These are phyloP conservation scores for Setophaga coronata DNA, from an alignment of 2,113 vertebrate genomes.

Conservation along the genomic window DNA sequence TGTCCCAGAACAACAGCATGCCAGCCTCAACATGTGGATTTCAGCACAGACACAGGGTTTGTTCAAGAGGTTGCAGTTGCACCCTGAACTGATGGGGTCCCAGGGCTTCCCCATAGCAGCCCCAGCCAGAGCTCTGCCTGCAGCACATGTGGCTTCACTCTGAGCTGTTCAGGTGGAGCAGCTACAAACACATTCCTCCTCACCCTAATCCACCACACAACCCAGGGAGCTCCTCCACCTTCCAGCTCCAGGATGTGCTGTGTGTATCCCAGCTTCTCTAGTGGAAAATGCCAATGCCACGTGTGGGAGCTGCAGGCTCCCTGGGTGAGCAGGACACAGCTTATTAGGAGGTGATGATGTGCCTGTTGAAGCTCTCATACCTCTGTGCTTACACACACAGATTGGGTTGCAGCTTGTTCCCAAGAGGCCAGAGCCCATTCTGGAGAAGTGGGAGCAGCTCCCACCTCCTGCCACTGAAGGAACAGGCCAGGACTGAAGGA, in stretches of 20 bases:
- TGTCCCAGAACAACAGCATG: not conserved
- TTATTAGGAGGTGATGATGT: slow-evolving; percentile 33
- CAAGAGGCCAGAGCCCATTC: not conserved
- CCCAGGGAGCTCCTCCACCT: not conserved
- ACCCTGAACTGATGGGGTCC: not conserved
- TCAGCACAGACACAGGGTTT: rapidly evolving
- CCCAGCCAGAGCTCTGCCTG: not conserved
- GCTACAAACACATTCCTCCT: not conserved
- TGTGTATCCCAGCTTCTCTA: not conserved
- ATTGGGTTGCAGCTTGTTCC: slow-evolving; percentile 14
- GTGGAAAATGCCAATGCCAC: slow-evolving; percentile 44
- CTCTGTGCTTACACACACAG: not conserved
- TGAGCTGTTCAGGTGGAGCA: not conserved
- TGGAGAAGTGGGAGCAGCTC: not conserved
- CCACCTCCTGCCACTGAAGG: not conserved
- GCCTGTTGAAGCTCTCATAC: not conserved
- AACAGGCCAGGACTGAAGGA: not conserved
- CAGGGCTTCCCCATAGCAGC: not conserved
- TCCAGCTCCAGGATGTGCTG: not conserved
- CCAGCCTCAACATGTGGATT: not conserved
- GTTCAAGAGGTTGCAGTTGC: not conserved
- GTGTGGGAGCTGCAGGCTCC: not conserved
- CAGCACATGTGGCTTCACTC: not conserved
- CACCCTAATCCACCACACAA: not conserved
- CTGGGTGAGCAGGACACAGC: not conserved